These are phyloP conservation scores for Echeneis naucrates DNA, from an alignment of 2,797 vertebrate genomes.

Conservation along the genomic window DNA sequence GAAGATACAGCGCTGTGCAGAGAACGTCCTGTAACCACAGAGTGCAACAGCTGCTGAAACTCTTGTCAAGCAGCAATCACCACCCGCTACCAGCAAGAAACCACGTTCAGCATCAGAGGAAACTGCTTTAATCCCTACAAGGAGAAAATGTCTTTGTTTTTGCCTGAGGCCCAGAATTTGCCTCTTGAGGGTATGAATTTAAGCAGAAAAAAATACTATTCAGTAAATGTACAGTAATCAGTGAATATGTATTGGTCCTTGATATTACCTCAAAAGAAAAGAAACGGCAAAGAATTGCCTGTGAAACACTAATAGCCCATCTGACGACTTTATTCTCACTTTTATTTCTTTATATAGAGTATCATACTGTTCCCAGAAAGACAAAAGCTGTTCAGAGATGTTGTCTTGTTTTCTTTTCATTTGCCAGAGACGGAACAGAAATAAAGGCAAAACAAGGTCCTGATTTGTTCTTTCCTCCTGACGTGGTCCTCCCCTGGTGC, in stretches of 20 bases:
- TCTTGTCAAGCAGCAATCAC: neutral
- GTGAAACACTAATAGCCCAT: slow-evolving; percentile 31
- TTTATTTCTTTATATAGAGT: slow-evolving; percentile 44
- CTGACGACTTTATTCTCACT: slow-evolving; percentile 45
- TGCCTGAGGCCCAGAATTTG: neutral
- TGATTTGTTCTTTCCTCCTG: slow-evolving; percentile 49
- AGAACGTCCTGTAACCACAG: no score
- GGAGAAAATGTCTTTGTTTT: neutral
- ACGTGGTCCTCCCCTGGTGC: slow-evolving; percentile 50
- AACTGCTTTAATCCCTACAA: neutral
- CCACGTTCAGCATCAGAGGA: neutral
- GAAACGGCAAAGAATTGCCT: slow-evolving; percentile 3
- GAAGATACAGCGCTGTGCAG: no score
- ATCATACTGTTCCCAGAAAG: slow-evolving; percentile 47
- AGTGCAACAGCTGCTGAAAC: neutral
- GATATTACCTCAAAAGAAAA: slow-evolving; percentile 33
- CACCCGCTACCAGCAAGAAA: neutral
- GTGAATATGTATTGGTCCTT: neutral
- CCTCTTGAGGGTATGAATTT: slow-evolving; percentile 17
- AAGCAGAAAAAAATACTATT: neutral
- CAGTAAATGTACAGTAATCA: slow-evolving; percentile 5
- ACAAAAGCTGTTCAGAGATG: slow-evolving; percentile 57
- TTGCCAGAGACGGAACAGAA: slow-evolving; percentile 42
- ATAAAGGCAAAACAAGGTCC: slow-evolving; percentile 58
- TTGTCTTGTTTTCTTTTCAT: slow-evolving; percentile 63